A percentile compares a stretch with the other conserved stretches of the same genome.
Conservation (phyloP, 2,888 invertebrate genomes). For the Dicyrtomina minuta region DNA sequence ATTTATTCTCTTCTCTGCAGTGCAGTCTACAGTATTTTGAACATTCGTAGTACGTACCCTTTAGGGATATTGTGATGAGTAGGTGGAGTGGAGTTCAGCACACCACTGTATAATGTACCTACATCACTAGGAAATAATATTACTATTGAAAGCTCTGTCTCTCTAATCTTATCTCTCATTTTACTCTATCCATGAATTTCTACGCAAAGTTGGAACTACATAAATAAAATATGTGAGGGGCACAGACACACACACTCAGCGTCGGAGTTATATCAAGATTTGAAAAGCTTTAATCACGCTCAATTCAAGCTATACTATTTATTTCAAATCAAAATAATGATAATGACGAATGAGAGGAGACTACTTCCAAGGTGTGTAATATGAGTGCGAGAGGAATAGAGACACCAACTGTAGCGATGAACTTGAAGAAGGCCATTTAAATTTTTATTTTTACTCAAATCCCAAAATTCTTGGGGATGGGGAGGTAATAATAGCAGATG, state of each 20-base stretch:
- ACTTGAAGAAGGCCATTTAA: slow-evolving; percentile 1
- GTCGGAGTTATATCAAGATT: too few relatives aligned
- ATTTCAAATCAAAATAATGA: not conserved
- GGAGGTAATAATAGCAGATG: too few relatives aligned
- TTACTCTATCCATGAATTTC: not conserved
- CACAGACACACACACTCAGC: too few relatives aligned
- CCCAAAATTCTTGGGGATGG: not conserved
- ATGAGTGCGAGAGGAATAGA: too few relatives aligned
- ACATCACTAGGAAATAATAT: slow-evolving; percentile 1
- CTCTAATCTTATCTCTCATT: not conserved
- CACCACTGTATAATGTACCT: not conserved
- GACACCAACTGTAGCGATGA: slow-evolving; percentile 16
- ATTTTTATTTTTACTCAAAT: not conserved
- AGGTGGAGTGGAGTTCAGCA: slow-evolving; percentile 9
- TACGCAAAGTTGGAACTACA: too few relatives aligned
- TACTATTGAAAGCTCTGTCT: not conserved
- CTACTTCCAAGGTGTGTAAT: too few relatives aligned
- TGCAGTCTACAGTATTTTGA: too few relatives aligned
- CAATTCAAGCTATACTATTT: not conserved
- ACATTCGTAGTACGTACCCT: too few relatives aligned
- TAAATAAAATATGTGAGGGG: too few relatives aligned
- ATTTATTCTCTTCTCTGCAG: too few relatives aligned
- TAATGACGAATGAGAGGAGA: not conserved
- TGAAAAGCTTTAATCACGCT: too few relatives aligned
- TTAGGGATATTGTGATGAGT: slow-evolving; percentile 9